A percentile compares a stretch with the other conserved stretches of the same genome.
Evolutionary conservation across 23 tunicate genomes (phyloP).

Genomic region (Trididemnum miniatum): DNA sequence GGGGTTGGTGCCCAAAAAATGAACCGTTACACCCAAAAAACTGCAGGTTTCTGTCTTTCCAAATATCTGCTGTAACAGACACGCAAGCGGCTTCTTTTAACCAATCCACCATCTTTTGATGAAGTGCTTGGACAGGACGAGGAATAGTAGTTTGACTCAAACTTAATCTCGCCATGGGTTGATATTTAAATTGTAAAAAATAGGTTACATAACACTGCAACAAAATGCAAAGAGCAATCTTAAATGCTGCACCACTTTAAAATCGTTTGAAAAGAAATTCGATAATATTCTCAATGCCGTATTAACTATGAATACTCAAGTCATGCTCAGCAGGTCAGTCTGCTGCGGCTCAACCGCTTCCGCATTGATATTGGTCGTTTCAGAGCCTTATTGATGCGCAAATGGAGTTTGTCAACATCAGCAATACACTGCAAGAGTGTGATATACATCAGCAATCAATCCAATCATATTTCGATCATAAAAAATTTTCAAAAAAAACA

Average conservation of each 20-base stretch:
- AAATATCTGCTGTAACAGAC: neutral
- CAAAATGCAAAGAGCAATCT: neutral
- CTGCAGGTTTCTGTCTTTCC: neutral
- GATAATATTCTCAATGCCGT: neutral
- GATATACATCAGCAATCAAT: neutral
- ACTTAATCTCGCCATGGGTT: neutral
- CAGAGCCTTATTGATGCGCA: neutral
- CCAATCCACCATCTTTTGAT: neutral
- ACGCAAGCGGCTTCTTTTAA: neutral
- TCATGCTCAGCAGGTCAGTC: neutral
- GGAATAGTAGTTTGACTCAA: neutral
- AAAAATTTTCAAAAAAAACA: neutral
- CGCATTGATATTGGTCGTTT: neutral
- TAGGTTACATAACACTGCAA: neutral
- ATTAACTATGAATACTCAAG: neutral
- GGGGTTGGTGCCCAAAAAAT: neutral
- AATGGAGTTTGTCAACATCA: neutral
- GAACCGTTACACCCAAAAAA: neutral
- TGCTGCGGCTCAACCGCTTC: neutral
- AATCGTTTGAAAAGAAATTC: neutral
- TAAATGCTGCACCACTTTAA: neutral
- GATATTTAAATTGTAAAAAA: neutral
- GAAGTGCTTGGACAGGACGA: neutral
- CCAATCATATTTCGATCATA: neutral
- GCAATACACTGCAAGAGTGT: neutral